Evolutionary conservation across 2,888 invertebrate genomes (phyloP), one percentile per base, ranked within the genome.

Genomic region (Eupeodes latifasciatus): DNA sequence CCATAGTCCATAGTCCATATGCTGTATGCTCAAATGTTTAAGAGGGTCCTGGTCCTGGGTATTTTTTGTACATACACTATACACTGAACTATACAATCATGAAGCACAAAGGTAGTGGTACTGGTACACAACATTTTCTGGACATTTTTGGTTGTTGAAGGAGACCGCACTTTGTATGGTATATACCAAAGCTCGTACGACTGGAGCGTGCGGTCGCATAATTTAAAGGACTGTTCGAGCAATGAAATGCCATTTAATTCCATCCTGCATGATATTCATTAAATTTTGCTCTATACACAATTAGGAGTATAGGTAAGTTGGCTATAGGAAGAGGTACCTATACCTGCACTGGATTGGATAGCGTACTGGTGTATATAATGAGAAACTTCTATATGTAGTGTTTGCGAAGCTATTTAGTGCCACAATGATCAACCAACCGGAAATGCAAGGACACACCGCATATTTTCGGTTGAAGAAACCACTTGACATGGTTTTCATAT

Each of bases 231-330:
- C 85, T 85, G 77, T 89, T 80, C 62, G 61, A 74, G 81, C 87
- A 81, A 89, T 90, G 88, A 89, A 86, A 89, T 72, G 82, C 82
- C 88, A 89, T 89, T 90, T 89, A 90, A 89, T 84, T 83, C 77
- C 69, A 53, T 64, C 47, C 69, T 75, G 75, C 49, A 81, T 67
- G 76, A 64, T 67, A 49, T 49, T 80, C 77, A 81, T 81, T 85
- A 85, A 72, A 81, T 66, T 74, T 19, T 69, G 61, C 36, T 69
- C 67, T 47, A 51, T 69, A 61, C 47, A 67, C 79, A 78, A 84
- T 84, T 84, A 79, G 74, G 44, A 49, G 51, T 64, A 36, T 27
- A 27, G 27, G 5, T 40, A 5, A 7, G 40, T 40, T 9, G 5
- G 9, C 5, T 27, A 40, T 40, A 40, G 40, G 40, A 9, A 40